Evolutionary conservation across 2,888 invertebrate species (phyloP).

Genomic region (Volucella inanis): DNA sequence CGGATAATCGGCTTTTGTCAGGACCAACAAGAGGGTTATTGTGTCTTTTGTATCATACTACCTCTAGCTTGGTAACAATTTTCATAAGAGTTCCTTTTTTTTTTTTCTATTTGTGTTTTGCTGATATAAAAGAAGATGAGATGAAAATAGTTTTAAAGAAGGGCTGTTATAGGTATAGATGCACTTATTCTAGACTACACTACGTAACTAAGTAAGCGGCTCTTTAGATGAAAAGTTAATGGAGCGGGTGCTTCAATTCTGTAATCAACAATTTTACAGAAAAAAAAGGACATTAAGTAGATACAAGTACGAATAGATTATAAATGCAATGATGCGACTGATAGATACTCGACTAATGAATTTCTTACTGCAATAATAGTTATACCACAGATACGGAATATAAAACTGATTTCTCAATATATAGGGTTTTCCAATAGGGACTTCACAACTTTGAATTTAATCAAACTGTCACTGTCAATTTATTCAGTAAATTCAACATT

Average conservation of each 20-base stretch:
- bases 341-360: slow-evolving; percentile 56
- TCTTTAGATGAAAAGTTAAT: slow-evolving; percentile 38
- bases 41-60: slow-evolving; percentile 48
- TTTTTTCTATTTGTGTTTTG: slow-evolving; percentile 18
- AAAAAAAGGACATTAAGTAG: slow-evolving; percentile 6
- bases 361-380: slow-evolving; percentile 40
- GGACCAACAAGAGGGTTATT: slow-evolving; percentile 69
- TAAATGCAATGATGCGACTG: slow-evolving; percentile 49
- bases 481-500: no score
- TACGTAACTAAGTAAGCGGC: slow-evolving; percentile 56
- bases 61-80: slow-evolving; percentile 12
- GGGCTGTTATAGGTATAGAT: slow-evolving; percentile 56
- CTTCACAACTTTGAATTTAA: no score
- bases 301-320: slow-evolving; percentile 37
- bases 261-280: slow-evolving; percentile 68
- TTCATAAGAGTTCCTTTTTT: slow-evolving; percentile 16
- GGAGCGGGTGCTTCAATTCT: slow-evolving; percentile 65
- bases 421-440: no score
- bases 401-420: slow-evolving; percentile 16
- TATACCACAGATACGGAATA: slow-evolving; percentile 15
- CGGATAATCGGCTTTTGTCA: slow-evolving; percentile 72
- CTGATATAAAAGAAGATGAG: slow-evolving; percentile 55
- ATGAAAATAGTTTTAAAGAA: slow-evolving; percentile 53
- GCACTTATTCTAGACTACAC: slow-evolving; percentile 46
- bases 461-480: no score